Percentiles rank a stretch among this genome's conserved stretches.
Conservation (phyloP, 2,797 vertebrate species). For the Lithobates pipiens region DNA sequence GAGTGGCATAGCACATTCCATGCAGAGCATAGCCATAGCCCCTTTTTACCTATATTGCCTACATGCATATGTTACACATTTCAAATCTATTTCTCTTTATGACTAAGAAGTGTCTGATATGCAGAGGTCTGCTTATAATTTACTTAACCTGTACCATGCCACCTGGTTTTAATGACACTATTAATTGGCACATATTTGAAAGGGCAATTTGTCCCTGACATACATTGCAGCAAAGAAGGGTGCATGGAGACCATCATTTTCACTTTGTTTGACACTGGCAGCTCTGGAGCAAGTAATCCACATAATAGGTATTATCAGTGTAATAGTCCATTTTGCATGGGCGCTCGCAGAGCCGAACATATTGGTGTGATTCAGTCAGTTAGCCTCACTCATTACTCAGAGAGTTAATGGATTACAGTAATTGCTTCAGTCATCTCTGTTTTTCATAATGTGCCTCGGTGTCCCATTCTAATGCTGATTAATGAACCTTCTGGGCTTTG, state of each 20-base stretch:
- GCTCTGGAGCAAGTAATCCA: constrained; percentile 51
- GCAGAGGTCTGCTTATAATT: background rate
- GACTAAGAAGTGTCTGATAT: background rate
- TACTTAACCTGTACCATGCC: constrained; percentile 44
- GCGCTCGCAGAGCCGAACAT: constrained; percentile 74
- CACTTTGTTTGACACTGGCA: constrained; percentile 59
- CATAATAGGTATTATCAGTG: constrained; percentile 63
- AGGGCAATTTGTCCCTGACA: constrained; percentile 44
- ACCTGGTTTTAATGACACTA: constrained; percentile 48
- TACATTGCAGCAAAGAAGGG: constrained; percentile 53
- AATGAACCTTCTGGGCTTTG: constrained; percentile 75
- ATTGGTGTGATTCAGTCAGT: constrained; percentile 79
- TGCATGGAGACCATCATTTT: constrained; percentile 28
- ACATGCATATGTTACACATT: background rate
- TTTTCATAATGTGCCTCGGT: constrained; percentile 74
- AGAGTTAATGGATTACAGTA: constrained; percentile 83
- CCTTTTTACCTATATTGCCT: background rate
- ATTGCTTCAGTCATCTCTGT: constrained; percentile 80
- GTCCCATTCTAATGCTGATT: constrained; percentile 79
- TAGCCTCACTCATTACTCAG: constrained; percentile 73
- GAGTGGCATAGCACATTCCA: background rate
- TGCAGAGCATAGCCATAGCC: background rate
- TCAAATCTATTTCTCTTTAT: constrained; percentile 30
- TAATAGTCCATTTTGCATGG: constrained; percentile 66
- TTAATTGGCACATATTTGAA: constrained; percentile 59